A percentile compares a stretch with the other conserved stretches of the same genome.
phyloP scores from a whole-genome alignment of 2,888 invertebrate genomes.

The Phalangium opilio region DNA sequence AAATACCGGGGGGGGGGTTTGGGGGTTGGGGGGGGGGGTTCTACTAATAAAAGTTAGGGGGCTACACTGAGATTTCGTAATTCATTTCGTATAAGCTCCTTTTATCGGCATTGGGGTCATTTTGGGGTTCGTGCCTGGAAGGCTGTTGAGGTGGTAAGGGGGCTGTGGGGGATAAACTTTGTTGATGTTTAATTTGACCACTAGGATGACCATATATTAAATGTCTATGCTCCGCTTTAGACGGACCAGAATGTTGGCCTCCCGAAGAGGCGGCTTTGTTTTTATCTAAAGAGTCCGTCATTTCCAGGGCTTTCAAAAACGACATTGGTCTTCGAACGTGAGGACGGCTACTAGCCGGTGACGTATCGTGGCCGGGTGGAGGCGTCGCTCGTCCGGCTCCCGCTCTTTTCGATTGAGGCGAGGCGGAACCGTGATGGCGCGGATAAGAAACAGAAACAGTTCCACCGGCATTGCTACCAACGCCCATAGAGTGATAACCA shows the following conservation, averaged over 20 bases:
- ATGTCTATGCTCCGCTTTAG: slow-evolving; percentile 7
- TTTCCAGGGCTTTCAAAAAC: slow-evolving; percentile 30
- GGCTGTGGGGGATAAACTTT: not conserved
- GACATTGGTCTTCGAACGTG: slow-evolving; percentile 13
- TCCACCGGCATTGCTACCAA: not conserved
- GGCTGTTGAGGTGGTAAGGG: not conserved
- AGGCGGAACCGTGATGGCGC: slow-evolving; percentile 2
- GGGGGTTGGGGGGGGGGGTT: too few species aligned
- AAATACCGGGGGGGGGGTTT: too few species aligned
- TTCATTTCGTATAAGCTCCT: slow-evolving; percentile 22
- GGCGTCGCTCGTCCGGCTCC: slow-evolving; percentile 5
- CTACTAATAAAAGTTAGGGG: not conserved
- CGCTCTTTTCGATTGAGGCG: not conserved
- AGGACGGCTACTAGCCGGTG: slow-evolving; percentile 5
- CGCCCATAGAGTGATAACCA: not conserved
- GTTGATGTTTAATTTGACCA: not conserved
- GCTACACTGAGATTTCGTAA: slow-evolving; percentile 22
- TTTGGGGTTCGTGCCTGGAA: slow-evolving; percentile 6
- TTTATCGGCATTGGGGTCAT: slow-evolving; percentile 10
- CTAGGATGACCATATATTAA: slow-evolving; percentile 5
- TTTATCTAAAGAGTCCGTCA: slow-evolving; percentile 27
- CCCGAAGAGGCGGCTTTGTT: not conserved
- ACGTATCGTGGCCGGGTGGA: slow-evolving; percentile 4
- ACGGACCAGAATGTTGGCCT: not conserved
- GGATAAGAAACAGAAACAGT: slow-evolving; percentile 7